phyloP scores from a whole-genome alignment of 1,140 invertebrate species.

The Megalonaias nervosa region DNA sequence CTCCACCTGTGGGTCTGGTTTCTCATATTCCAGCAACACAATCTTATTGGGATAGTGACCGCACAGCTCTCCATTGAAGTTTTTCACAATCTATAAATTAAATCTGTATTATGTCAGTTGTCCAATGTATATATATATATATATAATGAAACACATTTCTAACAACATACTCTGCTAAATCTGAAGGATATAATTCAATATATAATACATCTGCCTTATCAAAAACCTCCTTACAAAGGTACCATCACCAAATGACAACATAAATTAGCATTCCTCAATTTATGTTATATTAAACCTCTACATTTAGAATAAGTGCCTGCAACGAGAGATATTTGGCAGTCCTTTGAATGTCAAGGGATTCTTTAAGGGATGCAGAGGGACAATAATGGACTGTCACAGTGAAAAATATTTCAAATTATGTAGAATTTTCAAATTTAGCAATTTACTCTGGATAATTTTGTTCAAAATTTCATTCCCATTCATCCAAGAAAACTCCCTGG shows the following conservation, averaged over 20 bases:
- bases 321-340: too few relatives aligned
- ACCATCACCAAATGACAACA: neutral
- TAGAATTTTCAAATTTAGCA: too few relatives aligned
- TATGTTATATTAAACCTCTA: too few relatives aligned
- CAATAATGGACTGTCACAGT: too few relatives aligned
- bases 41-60: constrained; percentile 83
- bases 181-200: neutral
- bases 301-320: too few relatives aligned
- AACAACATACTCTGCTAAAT: neutral
- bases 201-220: neutral
- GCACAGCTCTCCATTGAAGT: constrained; percentile 81
- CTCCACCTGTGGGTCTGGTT: constrained; percentile 22
- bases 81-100: constrained; percentile 75
- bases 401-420: too few relatives aligned
- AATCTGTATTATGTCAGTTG: neutral
- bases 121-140: neutral
- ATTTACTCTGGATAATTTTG: too few relatives aligned
- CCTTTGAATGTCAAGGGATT: too few relatives aligned
- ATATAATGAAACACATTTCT: neutral
- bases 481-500: too few relatives aligned
- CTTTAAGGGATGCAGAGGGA: too few relatives aligned
- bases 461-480: too few relatives aligned
- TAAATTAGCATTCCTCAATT: neutral
- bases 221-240: neutral
- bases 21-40: constrained; percentile 80